Percentiles rank a stretch among this genome's conserved stretches.
Conservation (phyloP, 2,113 vertebrate genomes). For the Microcebus murinus region DNA sequence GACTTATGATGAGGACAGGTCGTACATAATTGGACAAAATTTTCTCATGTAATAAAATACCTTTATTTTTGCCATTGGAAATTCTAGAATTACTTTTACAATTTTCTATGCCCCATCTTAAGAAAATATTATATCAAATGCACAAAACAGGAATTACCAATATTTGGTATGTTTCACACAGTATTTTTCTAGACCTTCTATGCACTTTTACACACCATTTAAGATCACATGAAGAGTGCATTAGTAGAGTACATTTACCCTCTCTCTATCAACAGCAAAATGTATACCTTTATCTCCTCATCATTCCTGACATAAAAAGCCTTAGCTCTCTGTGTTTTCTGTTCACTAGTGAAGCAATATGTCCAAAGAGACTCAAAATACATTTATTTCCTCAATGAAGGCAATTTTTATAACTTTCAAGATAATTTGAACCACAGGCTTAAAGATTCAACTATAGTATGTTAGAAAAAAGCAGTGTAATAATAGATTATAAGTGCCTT, state of each 20-base stretch:
- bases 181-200: neutral
- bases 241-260: neutral
- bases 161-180: neutral
- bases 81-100: neutral
- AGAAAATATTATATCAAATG: neutral
- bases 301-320: neutral
- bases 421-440: neutral
- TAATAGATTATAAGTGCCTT: neutral
- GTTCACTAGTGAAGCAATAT: neutral
- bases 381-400: neutral
- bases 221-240: neutral
- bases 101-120: neutral
- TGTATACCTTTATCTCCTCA: neutral
- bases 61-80: neutral
- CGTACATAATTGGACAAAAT: neutral
- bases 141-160: neutral
- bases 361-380: neutral
- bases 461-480: neutral
- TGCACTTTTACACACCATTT: neutral
- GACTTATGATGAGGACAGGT: neutral
- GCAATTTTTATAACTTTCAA: neutral
- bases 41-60: neutral
- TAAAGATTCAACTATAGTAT: neutral
- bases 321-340: neutral
- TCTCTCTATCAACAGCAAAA: neutral